These are phyloP conservation scores for Orthosia cruda DNA, from an alignment of 2,888 invertebrate genomes.

Conservation along the genomic window DNA sequence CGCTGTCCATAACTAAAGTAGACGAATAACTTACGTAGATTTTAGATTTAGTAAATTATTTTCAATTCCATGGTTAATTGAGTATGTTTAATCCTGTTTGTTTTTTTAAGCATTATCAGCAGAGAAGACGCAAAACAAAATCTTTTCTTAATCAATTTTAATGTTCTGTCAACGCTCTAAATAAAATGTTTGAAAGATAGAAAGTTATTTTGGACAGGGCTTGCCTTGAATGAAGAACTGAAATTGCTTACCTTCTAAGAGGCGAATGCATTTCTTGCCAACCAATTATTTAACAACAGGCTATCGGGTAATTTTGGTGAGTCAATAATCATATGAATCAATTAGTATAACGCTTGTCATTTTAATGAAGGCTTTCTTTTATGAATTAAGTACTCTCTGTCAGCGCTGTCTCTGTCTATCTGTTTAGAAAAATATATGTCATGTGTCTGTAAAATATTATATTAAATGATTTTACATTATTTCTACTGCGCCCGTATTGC, in stretches of 20 bases:
- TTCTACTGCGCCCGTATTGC: no score
- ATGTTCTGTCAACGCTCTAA: not conserved
- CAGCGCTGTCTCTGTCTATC: no score
- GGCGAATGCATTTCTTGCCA: slow-evolving; percentile 2
- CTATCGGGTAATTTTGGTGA: slow-evolving; percentile 1
- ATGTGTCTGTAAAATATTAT: no score
- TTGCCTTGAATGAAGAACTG: not conserved
- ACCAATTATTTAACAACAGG: not conserved
- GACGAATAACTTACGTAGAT: no score
- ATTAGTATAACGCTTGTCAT: no score
- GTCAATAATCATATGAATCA: no score
- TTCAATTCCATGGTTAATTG: no score
- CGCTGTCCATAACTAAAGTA: not conserved
- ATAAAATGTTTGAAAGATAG: not conserved
- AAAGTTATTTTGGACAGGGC: not conserved
- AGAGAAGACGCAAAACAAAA: not conserved
- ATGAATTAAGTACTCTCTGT: no score
- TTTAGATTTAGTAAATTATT: no score
- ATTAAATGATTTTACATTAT: no score
- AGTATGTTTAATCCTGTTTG: not conserved
- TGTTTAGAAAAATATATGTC: no score
- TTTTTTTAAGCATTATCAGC: not conserved
- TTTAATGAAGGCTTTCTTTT: no score
- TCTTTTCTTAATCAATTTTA: not conserved
- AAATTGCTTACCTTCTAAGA: slow-evolving; percentile 1